Base-by-base conservation (phyloP, 2,797 vertebrate genomes). In the Sebastes kiyomatsui region DNA sequence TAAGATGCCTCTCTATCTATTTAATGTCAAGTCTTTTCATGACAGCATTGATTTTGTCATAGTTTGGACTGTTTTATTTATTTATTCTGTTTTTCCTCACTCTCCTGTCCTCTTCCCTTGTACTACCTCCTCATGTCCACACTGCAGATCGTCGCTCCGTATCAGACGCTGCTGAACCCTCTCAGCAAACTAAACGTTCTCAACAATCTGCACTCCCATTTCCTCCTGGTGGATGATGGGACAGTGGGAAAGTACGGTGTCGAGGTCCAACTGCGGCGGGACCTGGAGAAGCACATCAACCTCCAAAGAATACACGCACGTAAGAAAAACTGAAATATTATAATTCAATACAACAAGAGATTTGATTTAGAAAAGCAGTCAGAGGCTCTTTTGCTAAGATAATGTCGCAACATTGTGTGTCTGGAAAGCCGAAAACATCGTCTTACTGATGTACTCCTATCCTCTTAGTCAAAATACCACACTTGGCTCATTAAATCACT, bases 161-260 rank as follows among this genome's bases (percentile, higher is more conserved):
- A 99, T 90, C 99, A 99, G 94, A 99, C 98, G 2, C 94, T 99
- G 85, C 93, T 99, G 89, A 99, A 99, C 87, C 99, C 99, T 72
- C 95, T 99, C 85, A 99, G 98, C 94, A 99, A 99, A 95, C 90
- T 99, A 62, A 99, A 99, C 11, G 97, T 99, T 87, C 94, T 99
- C 77, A 99, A 99, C 94, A 99, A 97, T 90, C 96, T 99, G 25
- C 99, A 99, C 95, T 99, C 99, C 54, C 99, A 99, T 93, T 99
- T 99, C 94, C 96, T 99, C 80, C 93, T 99, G 95, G 99, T 99
- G 96, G 98, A 99, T 73, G 98, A 99, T 83, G 99, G 99, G 79
- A 99, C 99, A 2, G 97, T 99, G 90, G 98, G 98, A 67, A 99
- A 97, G 87, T 99, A 99, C 6, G 99, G 98, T 7, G 97, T 97